These are phyloP conservation scores for Cremastobaeus sp. DNA, from an alignment of 2,888 invertebrate genomes.

Conservation along the genomic window DNA sequence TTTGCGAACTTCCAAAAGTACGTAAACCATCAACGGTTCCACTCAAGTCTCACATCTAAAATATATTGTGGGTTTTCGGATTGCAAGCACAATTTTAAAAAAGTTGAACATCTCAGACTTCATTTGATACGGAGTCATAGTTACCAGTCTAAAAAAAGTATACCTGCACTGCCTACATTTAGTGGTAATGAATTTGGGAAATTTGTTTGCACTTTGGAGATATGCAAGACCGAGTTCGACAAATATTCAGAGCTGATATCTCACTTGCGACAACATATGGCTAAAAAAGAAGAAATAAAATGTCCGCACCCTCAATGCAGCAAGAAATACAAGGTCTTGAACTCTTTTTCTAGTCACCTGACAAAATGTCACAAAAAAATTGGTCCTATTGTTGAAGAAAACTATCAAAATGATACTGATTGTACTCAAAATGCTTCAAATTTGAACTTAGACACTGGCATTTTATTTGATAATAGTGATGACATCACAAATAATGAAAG, in stretches of 20 bases:
- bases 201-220: background rate
- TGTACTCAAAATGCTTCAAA: too few relatives aligned
- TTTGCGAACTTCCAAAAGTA: too few relatives aligned
- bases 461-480: background rate
- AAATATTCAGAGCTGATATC: too few relatives aligned
- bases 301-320: background rate
- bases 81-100: background rate
- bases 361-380: constrained; percentile 3
- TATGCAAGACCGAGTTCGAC: background rate
- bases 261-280: background rate
- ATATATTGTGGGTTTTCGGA: background rate
- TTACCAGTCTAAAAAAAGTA: background rate
- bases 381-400: background rate
- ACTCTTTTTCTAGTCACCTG: constrained; percentile 11
- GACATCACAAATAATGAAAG: background rate
- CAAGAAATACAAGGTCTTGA: background rate
- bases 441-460: background rate
- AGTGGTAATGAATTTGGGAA: background rate
- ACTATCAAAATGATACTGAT: too few relatives aligned
- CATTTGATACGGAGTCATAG: background rate
- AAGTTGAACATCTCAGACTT: background rate
- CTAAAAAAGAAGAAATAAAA: background rate
- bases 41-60: background rate
- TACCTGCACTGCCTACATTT: background rate
- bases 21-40: background rate